Evolutionary conservation across 92 coral and sea anemone species (phyloP).

Genomic region (Pocillopora grandis): DNA sequence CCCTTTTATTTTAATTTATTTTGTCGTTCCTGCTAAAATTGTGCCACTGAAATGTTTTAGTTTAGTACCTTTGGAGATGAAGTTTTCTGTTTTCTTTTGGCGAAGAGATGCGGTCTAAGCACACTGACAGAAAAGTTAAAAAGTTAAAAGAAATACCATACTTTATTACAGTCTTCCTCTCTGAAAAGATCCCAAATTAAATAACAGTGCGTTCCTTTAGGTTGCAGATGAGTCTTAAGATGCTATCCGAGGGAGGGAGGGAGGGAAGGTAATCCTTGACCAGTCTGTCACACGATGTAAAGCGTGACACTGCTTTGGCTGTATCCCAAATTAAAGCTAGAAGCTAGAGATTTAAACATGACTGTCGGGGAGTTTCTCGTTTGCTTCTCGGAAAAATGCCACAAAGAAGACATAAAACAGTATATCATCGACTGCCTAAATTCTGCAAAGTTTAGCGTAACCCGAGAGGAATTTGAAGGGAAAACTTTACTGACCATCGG

Average conservation of each 20-base stretch:
- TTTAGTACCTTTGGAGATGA: too few species aligned
- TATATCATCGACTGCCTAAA: conserved; percentile 73
- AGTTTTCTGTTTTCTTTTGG: too few species aligned
- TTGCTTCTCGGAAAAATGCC: conserved; percentile 75
- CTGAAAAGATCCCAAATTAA: too few species aligned
- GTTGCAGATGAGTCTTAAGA: too few species aligned
- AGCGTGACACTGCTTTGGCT: conserved; percentile 18
- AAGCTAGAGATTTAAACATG: not conserved
- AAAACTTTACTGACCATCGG: conserved; percentile 63
- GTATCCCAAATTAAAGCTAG: not conserved
- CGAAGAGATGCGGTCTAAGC: too few species aligned
- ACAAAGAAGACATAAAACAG: conserved; percentile 70
- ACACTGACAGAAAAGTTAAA: too few species aligned
- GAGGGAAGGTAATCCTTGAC: not conserved
- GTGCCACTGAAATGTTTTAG: too few species aligned
- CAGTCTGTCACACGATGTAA: not conserved
- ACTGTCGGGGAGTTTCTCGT: conserved; percentile 52
- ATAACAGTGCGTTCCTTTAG: too few species aligned
- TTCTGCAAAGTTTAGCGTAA: conserved; percentile 49
- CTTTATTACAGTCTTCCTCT: too few species aligned
- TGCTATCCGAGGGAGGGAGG: not conserved
- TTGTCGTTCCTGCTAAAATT: too few species aligned
- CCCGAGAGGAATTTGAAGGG: conserved; percentile 71
- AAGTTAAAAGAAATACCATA: too few species aligned
- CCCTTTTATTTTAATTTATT: too few species aligned